Base-by-base conservation (phyloP, 30 jellyfish, hydroid and myxozoan species). In the Hydractinia symbiolongicarpus region DNA sequence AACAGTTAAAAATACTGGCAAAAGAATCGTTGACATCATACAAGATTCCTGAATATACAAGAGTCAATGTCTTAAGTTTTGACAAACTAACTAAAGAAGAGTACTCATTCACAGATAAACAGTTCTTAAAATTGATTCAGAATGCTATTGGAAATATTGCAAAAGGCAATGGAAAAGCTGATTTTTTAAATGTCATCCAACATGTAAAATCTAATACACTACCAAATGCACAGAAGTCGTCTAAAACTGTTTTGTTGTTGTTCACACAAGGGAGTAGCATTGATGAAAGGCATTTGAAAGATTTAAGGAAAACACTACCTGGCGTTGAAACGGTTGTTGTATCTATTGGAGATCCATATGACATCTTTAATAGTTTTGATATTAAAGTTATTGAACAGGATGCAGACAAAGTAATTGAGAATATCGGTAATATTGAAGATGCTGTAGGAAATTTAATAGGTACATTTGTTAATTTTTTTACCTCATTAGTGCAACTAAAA, bases 1-100 rank as follows among this genome's bases (percentile, higher is more conserved):
- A 21, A 21, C 79, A 64, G 13, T 61, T 90, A 73, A 79, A 90
- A 72, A 76, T 61, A 6, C 66, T 83, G 82, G 56, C 81, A 9
- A 51, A 44, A 5, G 89, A 88, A 5, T 51, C 84, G 44, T 58
- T 85, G 1, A 50, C 62, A 11, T 86, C 88, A 57, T 81, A 76
- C 77, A 71, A 81, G 19, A 68, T 86, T 49, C 72, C 95, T 0
- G 15, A 83, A 51, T 77, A 93, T 0, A 66, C 91, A 13, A 89
- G 84, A 4, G 60, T 81, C 20, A 89, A 55, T 55, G 69, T 74
- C 11, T n/a, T 74, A 11, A 44, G 49, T 49, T 74, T 74, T 51
- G 4, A 53, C 20, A 10, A 74, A 30, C 4, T 11, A 13, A 55
- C 54, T 14, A 30, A 30, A 44, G 44, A 50, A 17, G 21, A 49